These are phyloP conservation scores for Botia almorhae DNA, from an alignment of 2,797 vertebrate genomes.

Conservation along the genomic window DNA sequence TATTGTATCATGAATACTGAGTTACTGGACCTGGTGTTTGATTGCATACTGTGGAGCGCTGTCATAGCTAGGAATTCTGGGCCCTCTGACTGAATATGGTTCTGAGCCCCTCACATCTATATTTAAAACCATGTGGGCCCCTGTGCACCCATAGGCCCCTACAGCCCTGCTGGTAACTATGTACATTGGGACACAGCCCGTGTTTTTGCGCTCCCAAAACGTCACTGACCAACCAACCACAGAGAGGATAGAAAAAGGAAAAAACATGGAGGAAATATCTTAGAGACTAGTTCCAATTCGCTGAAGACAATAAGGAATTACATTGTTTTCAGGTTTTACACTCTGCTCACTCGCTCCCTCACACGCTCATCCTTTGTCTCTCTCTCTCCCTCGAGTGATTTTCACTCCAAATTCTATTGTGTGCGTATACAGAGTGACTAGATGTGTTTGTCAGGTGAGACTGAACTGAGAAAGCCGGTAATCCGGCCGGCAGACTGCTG, in stretches of 20 bases:
- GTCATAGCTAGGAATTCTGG: not conserved
- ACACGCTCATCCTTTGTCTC: conserved; percentile 34
- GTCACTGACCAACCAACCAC: conserved; percentile 13
- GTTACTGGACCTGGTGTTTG: not conserved
- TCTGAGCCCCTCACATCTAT: not conserved
- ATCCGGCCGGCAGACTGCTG: conserved; percentile 15
- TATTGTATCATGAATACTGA: not conserved
- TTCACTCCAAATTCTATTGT: conserved; percentile 55
- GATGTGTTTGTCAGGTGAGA: conserved; percentile 44
- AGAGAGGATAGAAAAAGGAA: conserved; percentile 15
- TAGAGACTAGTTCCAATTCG: conserved; percentile 57
- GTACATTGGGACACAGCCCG: not conserved
- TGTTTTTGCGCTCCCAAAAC: conserved; percentile 26
- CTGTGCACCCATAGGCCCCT: not conserved
- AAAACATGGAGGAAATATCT: conserved; percentile 44
- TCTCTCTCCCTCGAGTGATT: conserved; percentile 54
- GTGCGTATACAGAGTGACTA: conserved; percentile 48
- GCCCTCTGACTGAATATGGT: not conserved
- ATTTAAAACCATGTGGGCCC: not conserved
- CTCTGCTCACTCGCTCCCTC: conserved; percentile 37
- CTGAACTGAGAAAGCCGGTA: conserved; percentile 42
- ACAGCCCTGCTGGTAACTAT: not conserved
- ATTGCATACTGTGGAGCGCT: not conserved
- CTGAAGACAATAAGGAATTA: conserved; percentile 61
- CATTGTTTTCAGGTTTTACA: conserved; percentile 56